phyloP scores from a whole-genome alignment of 2,113 vertebrate species.

The Euleptes europaea region DNA sequence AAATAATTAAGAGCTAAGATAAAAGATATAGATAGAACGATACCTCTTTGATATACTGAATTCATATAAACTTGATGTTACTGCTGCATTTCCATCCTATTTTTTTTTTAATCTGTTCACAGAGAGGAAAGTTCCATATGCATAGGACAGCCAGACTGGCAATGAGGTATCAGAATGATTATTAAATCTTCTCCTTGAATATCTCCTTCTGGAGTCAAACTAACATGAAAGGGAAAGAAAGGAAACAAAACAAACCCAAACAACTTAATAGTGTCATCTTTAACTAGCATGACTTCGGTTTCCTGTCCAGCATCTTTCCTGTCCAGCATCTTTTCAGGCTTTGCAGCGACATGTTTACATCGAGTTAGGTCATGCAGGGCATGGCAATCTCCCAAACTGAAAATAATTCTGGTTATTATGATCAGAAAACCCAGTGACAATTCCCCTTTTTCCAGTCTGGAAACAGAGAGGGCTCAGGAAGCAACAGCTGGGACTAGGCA shows the following conservation, averaged over 20 bases:
- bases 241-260: fast-evolving
- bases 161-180: constrained; percentile 1
- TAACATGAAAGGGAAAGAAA: not conserved
- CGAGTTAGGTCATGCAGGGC: constrained; percentile 9
- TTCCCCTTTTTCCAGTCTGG: not conserved
- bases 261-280: constrained; percentile 11
- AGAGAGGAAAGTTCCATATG: constrained; percentile 6
- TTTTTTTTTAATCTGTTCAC: constrained; percentile 6
- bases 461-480: constrained; percentile 3
- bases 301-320: constrained; percentile 16
- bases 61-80: not conserved
- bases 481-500: constrained; percentile 1
- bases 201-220: not conserved
- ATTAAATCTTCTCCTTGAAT: not conserved
- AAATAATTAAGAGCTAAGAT: not conserved
- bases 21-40: too few relatives aligned
- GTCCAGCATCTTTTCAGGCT: not conserved
- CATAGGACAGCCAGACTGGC: not conserved
- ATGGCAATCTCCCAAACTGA: not conserved
- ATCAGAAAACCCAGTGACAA: not conserved
- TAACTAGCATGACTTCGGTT: not conserved
- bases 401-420: constrained; percentile 25
- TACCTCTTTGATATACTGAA: not conserved
- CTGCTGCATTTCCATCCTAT: constrained; percentile 7
- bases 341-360: constrained; percentile 1